Base-by-base conservation (phyloP, 92 coral and sea anemone genomes). In the Diadumene lineata region DNA sequence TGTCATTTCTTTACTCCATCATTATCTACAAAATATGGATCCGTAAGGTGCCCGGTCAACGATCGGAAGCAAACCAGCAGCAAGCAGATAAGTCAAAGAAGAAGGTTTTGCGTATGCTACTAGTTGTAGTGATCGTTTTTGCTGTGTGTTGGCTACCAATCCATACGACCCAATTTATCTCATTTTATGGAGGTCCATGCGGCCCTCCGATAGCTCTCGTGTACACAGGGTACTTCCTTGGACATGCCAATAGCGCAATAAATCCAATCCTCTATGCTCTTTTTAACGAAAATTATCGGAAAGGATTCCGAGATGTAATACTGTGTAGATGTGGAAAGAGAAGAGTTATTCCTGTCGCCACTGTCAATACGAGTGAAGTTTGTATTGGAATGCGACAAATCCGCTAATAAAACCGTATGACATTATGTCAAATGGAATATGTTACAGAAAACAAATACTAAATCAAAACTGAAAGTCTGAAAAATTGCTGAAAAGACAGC, bases 21-120 rank as follows among this genome's bases (percentile, higher is more conserved):
- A 69, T 91, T 15, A 79, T 91, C 56, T 76, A 83, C 73, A 84
- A 91, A 43, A 83, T 91, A 2, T 91, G 97, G 97, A 82, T 91
- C n/a, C 87, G 97, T 26, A 91, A 91, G 63, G 82, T 91, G 0
- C 97, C 97, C 11, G 97, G n/a, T n/a, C n/a, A n/a, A n/a, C n/a
- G n/a, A n/a, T n/a, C n/a, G n/a, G n/a, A n/a, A n/a, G n/a, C n/a
- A n/a, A n/a, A n/a, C n/a, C n/a, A n/a, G n/a, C n/a, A n/a, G n/a
- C n/a, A n/a, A n/a, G n/a, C n/a, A n/a, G n/a, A n/a, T n/a, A n/a
- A n/a, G n/a, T n/a, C n/a, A n/a, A n/a, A n/a, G n/a, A n/a, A n/a
- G n/a, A n/a, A 91, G 70, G 97, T 88, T 24, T 77, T 91, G 0
- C 84, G 74, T 33, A 91, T 91, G 93, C 38, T 91, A 23, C 78